phyloP scores from a whole-genome alignment of 2,797 vertebrate genomes.

The Sebastes vulpes region DNA sequence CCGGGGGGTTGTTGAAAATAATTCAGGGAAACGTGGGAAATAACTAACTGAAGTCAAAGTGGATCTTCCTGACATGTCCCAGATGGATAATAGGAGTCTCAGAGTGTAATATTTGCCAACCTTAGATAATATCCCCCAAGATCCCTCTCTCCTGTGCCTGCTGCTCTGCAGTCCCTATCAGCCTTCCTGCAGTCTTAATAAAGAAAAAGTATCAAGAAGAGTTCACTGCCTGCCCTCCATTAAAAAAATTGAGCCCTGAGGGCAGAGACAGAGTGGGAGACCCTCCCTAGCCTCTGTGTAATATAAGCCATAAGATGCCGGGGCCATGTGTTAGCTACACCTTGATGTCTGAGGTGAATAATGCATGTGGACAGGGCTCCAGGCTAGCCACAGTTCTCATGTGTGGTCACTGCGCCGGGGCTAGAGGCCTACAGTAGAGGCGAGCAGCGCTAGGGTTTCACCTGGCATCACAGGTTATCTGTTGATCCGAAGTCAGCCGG shows the following conservation, averaged over 20 bases:
- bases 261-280: slow-evolving; percentile 15
- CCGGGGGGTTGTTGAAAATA: not conserved
- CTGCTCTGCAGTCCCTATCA: not conserved
- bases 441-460: slow-evolving; percentile 51
- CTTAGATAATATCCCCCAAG: not conserved
- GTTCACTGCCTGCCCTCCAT: not conserved
- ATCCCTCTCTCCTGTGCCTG: not conserved
- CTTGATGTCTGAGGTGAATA: slow-evolving; percentile 60
- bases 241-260: slow-evolving; percentile 17
- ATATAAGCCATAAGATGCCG: slow-evolving; percentile 60
- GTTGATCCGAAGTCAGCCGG: slow-evolving; percentile 46
- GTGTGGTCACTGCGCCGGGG: slow-evolving; percentile 62
- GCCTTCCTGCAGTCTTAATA: slow-evolving; percentile 11
- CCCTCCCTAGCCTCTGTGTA: slow-evolving; percentile 43
- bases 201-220: slow-evolving; percentile 25
- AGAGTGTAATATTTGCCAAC: not conserved
- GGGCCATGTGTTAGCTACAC: slow-evolving; percentile 37
- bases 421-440: slow-evolving; percentile 16
- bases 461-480: slow-evolving; percentile 36
- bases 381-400: slow-evolving; percentile 45
- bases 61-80: not conserved
- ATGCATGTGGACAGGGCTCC: slow-evolving; percentile 54
- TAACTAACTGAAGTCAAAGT: not conserved
- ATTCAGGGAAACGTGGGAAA: not conserved
- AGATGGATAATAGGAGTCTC: not conserved